Percentiles rank a stretch among this genome's conserved stretches.
phyloP scores from a whole-genome alignment of 2,797 vertebrate species.

The Philypnodon macrostomus region DNA sequence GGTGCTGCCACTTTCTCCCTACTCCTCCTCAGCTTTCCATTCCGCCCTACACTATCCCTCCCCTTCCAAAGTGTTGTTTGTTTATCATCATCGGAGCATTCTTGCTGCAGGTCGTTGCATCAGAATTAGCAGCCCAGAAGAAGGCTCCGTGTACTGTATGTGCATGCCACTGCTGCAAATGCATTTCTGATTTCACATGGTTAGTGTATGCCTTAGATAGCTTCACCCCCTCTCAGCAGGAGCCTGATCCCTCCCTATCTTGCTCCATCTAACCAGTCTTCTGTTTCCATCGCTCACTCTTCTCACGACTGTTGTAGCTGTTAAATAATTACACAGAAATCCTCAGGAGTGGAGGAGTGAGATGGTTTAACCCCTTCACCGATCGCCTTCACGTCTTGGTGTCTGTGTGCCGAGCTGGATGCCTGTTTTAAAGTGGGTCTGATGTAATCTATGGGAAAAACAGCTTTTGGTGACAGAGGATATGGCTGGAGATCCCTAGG shows the following conservation, averaged over 20 bases:
- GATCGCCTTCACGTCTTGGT: conserved; percentile 29
- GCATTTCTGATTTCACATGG: conserved; percentile 56
- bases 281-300: conserved; percentile 12
- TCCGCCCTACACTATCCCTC: conserved; percentile 51
- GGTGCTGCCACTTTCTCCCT: conserved; percentile 39
- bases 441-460: conserved; percentile 63
- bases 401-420: conserved; percentile 24
- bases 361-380: conserved; percentile 49
- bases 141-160: conserved; percentile 14
- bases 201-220: conserved; percentile 55
- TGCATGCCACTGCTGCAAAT: conserved; percentile 33
- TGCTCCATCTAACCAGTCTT: conserved; percentile 12
- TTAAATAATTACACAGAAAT: conserved; percentile 70
- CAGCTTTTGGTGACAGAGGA: conserved; percentile 55
- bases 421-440: conserved; percentile 45
- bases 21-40: conserved; percentile 31
- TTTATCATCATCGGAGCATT: conserved; percentile 78
- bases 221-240: conserved; percentile 53
- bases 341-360: conserved; percentile 33
- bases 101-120: conserved; percentile 74
- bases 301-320: conserved; percentile 27
- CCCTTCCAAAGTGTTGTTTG: conserved; percentile 71
- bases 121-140: conserved; percentile 57
- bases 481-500: conserved; percentile 53
- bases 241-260: conserved; percentile 31